Evolutionary conservation across 2,888 invertebrate species (phyloP), one percentile per base, ranked within the genome.

Genomic region (Ypsolopha sequella): DNA sequence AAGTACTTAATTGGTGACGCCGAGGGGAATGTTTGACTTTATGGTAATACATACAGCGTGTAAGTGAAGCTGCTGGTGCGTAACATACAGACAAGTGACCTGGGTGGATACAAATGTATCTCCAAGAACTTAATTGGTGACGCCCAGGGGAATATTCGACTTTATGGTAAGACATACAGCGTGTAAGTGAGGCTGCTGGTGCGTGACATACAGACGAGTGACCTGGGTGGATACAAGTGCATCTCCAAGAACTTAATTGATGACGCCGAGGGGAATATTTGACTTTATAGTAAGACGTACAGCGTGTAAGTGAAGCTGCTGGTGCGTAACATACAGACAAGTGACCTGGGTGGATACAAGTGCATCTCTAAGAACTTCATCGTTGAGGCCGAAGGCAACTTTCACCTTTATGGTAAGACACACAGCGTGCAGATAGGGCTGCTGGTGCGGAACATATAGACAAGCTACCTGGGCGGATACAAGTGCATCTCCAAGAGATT

Each of bases 311-410:
- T 95, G 95, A 89, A 90, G 51, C 88, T 96, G 55, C 89, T 93
- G 50, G 91, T 96, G 47, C 89, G 90, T 52, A 91, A 91, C 62
- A 89, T 96, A 55, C 92, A 92, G 68, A 89, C 91, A 57, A 89
- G 89, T 53, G 95, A 95, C 73, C 89, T 95, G 61, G 95, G 95
- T 11, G 95, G 95, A 49, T 96, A 96, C 88, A 95, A 94, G 73
- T 96, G 96, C 84, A 95, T 95, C 66, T 95, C 95, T 50, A 95
- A 96, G 81, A 96, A 96, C 80, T 95, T 95, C 56, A 95, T 96
- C 65, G 96, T 96, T 0, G 95, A 95, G 64, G 95, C 95, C 10
- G 95, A 95, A 73, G 95, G 95, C 54, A 94, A 93, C 71, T 95
- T 96, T 65, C 90, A 95, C 63, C 89, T 96, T 59, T 95, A 96